A percentile compares a stretch with the other conserved stretches of the same genome.
These are phyloP conservation scores for Procambarus virginalis DNA, from an alignment of 1,140 invertebrate species.

Conservation along the genomic window DNA sequence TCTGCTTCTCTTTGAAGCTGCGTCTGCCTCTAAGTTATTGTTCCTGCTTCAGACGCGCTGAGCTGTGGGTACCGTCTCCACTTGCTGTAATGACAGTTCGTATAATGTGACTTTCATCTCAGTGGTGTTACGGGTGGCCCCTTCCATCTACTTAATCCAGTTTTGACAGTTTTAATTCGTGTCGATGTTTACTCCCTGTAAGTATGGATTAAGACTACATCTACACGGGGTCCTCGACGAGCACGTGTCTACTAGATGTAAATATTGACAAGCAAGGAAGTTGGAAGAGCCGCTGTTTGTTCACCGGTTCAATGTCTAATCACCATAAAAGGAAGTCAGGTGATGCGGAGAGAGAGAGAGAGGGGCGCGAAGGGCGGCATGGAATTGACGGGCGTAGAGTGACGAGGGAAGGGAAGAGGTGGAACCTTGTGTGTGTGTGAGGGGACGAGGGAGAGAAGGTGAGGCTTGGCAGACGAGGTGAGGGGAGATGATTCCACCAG, in stretches of 20 bases:
- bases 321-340: slow-evolving; percentile 65
- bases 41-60: no score
- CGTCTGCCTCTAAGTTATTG: no score
- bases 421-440: background rate
- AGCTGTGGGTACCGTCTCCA: no score
- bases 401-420: slow-evolving; percentile 42
- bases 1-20: no score
- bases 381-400: slow-evolving; percentile 53
- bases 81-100: no score
- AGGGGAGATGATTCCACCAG: background rate
- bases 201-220: no score
- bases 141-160: no score
- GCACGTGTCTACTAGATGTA: slow-evolving; percentile 16
- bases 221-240: background rate
- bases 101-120: no score
- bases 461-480: no score
- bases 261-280: slow-evolving; percentile 42
- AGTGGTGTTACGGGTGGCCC: no score
- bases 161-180: no score
- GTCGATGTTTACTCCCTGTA: no score
- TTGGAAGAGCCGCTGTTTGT: slow-evolving; percentile 50
- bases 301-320: slow-evolving; percentile 64
- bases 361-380: slow-evolving; percentile 46
- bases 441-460: slow-evolving; percentile 27
- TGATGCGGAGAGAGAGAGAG: slow-evolving; percentile 31